phyloP scores from a whole-genome alignment of 2,797 vertebrate species.

The Paramormyrops hopkinsi region DNA sequence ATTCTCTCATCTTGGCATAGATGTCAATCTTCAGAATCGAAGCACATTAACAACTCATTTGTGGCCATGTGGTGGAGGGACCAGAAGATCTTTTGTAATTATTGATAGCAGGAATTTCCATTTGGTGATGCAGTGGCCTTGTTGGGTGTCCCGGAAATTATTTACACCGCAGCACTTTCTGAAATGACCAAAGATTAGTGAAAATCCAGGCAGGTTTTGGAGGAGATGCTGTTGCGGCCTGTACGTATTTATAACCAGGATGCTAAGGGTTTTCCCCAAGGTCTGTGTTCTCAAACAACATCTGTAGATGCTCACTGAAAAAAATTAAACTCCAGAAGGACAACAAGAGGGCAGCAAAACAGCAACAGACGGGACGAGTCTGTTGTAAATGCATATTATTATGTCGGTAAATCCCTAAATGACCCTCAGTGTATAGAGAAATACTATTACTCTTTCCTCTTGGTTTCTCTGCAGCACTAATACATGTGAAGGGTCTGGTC shows the following conservation, averaged over 20 bases:
- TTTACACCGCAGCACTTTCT: neutral
- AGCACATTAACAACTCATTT: slow-evolving; percentile 6
- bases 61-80: neutral
- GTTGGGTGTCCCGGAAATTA: neutral
- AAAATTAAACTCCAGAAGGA: slow-evolving; percentile 9
- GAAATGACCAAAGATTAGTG: neutral
- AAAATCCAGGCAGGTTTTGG: neutral
- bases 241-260: neutral
- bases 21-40: neutral
- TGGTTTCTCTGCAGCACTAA: neutral
- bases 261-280: neutral
- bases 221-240: neutral
- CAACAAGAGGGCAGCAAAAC: neutral
- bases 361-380: neutral
- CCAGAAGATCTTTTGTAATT: neutral
- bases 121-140: neutral
- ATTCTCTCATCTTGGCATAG: neutral
- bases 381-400: slow-evolving; percentile 11
- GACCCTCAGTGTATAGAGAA: neutral
- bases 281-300: neutral
- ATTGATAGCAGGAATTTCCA: neutral
- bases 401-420: neutral
- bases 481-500: neutral
- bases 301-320: neutral
- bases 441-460: neutral